These are phyloP conservation scores for Temnothorax ravouxi DNA, from an alignment of 2,888 invertebrate species.

Conservation along the genomic window DNA sequence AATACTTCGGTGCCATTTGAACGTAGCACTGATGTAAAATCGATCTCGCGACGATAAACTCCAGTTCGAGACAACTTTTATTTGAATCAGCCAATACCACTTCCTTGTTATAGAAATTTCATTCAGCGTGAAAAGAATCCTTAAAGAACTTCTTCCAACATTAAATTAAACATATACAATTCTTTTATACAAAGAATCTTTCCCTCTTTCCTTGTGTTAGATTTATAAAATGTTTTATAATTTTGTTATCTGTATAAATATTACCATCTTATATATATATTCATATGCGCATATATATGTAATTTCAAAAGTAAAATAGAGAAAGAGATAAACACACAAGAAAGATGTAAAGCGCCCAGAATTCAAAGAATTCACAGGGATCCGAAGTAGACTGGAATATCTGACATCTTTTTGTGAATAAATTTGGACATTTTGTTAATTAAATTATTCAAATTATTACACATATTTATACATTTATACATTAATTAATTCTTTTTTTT, in stretches of 20 bases:
- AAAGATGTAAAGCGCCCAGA: constrained; percentile 14
- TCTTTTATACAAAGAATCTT: neutral
- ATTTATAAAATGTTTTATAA: constrained; percentile 26
- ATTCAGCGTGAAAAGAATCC: neutral
- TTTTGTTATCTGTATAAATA: constrained; percentile 33
- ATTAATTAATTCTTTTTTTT: neutral
- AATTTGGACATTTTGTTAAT: constrained; percentile 2
- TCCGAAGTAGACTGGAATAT: neutral
- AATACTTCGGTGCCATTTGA: constrained; percentile 59
- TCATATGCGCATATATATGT: neutral
- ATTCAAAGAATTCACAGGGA: constrained; percentile 22
- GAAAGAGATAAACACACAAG: neutral
- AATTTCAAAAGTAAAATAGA: constrained; percentile 10
- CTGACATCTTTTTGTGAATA: neutral
- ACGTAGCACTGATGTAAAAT: constrained; percentile 27
- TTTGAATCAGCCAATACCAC: constrained; percentile 72
- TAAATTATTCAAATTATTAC: neutral
- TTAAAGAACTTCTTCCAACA: neutral
- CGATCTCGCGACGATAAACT: constrained; percentile 48
- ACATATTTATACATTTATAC: neutral
- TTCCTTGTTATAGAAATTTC: constrained; percentile 65
- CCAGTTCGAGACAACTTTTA: constrained; percentile 64
- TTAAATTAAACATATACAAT: neutral
- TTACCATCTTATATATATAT: constrained; percentile 1
- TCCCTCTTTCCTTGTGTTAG: neutral